These are phyloP conservation scores for Augochlorella aurata DNA, from an alignment of 2,888 invertebrate species.

Conservation along the genomic window DNA sequence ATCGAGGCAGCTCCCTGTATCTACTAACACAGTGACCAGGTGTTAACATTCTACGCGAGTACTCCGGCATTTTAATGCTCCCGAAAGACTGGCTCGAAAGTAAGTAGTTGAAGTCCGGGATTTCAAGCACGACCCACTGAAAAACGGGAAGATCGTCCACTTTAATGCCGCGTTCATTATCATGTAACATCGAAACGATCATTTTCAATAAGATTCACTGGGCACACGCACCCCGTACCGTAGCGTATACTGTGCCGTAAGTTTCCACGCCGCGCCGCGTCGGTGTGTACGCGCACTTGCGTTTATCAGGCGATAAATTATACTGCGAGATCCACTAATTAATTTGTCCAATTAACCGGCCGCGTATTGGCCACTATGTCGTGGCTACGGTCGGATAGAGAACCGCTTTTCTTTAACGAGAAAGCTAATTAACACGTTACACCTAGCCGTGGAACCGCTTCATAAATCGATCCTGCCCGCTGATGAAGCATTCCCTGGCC, in stretches of 20 bases:
- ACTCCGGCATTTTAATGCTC: not conserved
- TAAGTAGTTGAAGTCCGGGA: too few relatives aligned
- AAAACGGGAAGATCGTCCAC: not conserved
- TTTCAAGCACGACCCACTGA: not conserved
- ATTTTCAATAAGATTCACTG: not conserved
- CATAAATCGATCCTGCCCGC: not conserved
- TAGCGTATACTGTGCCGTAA: constrained; percentile 10
- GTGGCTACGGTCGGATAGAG: constrained; percentile 2
- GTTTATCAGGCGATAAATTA: constrained; percentile 46
- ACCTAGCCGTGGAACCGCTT: not conserved
- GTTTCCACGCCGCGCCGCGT: not conserved
- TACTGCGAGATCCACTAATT: constrained; percentile 32
- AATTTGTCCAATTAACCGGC: constrained; percentile 52
- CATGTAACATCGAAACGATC: not conserved
- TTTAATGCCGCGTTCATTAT: not conserved
- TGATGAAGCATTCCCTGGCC: not conserved
- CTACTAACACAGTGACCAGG: not conserved
- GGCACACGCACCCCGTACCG: not conserved
- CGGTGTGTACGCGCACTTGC: constrained; percentile 19
- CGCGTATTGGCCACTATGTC: constrained; percentile 20
- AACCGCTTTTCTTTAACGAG: constrained; percentile 30
- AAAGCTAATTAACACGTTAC: constrained; percentile 34
- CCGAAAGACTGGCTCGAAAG: not conserved
- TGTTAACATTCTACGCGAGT: not conserved
- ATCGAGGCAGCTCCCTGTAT: not conserved